Base-by-base conservation (phyloP, 2,797 vertebrate species). In the Mus spretus region DNA sequence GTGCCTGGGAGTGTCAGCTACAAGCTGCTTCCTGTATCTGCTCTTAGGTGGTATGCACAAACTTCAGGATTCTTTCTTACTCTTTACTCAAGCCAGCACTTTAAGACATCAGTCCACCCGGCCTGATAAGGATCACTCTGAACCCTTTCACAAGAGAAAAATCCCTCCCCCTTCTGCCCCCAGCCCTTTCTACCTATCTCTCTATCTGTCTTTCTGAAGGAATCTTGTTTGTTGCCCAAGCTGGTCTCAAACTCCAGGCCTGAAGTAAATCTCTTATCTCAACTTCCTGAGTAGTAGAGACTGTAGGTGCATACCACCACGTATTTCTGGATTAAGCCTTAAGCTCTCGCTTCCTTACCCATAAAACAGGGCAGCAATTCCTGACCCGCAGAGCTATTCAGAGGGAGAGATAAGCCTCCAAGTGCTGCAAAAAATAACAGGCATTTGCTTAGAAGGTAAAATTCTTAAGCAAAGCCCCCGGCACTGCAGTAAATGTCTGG, bases 211-310 rank as follows among this genome's bases (percentile, higher is more conserved):
- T 82, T 6, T 72, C 65, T 89, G 87, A 59, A 44, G 72, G 55
- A 61, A 47, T 77, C 55, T 63, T 80, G 31, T 59, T 88, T 80
- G 67, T 67, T 81, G 17, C 63, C n/a, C 55, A 61, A 50, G 77
- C 55, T 93, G 65, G 77, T 74, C 53, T 82, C 40, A 50, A 93
- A 93, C 85, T 80, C 86, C 65, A 34, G 34, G 61, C 47, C n/a
- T 91, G 24, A 55, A 90, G 17, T 81, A 55, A 91, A 40, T 13
- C 50, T 72, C 78, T 57, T 55, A 34, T 47, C 63, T 72, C 63
- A 59, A 67, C 50, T 40, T 70, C 65, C 65, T 81, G 26, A 82
- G 63, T 24, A 57, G 78, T 7, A 34, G 17, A 55, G 65, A 40
- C 37, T 10, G 13, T 40, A 82, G 65, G 78, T 70, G 28, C 79